Evolutionary conservation across 2,797 vertebrate species (phyloP), one percentile per base, ranked within the genome.

Genomic region (Rhynchotus rufescens): DNA sequence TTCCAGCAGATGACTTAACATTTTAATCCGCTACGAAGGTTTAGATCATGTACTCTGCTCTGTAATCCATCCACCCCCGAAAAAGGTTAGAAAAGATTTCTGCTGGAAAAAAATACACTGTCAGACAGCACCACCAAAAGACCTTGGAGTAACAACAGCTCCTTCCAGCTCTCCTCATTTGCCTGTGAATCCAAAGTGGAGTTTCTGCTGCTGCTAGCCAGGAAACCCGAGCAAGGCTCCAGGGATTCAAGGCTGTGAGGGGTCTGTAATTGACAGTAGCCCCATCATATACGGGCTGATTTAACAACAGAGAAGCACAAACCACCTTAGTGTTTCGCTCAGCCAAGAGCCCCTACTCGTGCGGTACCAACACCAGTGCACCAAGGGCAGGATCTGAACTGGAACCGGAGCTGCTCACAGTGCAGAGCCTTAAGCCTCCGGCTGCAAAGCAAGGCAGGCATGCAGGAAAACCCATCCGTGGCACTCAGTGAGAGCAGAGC

Each of bases 241-340:
- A 78, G 94, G 94, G 94, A 96, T 94, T 93, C 86, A 93, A 96
- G 94, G 95, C 93, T 93, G 96, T 94, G 73, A 51, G 82, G 94
- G 78, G 92, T 94, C 86, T 93, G 14, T 96, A 98, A 97, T 94
- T 97, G 96, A 96, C 97, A 97, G 92, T 65, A 92, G 88, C 81
- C 93, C 94, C 84, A 68, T 93, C 25, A n/a, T 94, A 92, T 86
- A 38, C 9, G 66, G 82, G 86, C 83, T 89, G 83, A 62, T 74
- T 61, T 65, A 86, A 85, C 84, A 91, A 72, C 72, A 36, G 38
- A 96, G 91, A 12, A 90, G 40, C 69, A 95, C 93, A 90, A 92
- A 96, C 90, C 86, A 94, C 85, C 82, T 91, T 68, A 47, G 86
- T 80, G 54, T 92, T 93, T 92, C 83, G 75, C 45, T 91, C 87